Conservation (phyloP, 2,113 vertebrate species). For the Leucopternis melanops region DNA sequence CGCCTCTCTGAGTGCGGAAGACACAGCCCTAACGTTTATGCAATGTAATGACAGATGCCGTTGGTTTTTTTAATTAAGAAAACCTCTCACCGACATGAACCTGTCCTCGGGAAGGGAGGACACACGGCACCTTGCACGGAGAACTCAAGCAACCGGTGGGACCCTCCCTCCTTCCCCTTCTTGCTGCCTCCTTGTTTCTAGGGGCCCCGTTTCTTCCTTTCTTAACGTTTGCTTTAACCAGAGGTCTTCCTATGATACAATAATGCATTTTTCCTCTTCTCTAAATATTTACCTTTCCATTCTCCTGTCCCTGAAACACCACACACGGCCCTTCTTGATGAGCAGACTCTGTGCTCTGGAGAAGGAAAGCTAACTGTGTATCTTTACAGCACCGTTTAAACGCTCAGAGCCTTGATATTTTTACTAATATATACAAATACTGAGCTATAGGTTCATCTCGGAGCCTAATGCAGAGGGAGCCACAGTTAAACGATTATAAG, state of each 20-base stretch:
- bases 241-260: not conserved
- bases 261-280: not conserved
- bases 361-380: not conserved
- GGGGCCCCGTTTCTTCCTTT: not conserved
- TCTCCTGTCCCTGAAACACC: not conserved
- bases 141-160: not conserved
- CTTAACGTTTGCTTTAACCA: not conserved
- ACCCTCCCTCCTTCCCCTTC: not conserved
- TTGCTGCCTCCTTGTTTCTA: not conserved
- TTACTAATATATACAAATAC: not conserved
- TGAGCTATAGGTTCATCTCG: not conserved
- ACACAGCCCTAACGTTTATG: not conserved
- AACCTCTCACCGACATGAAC: not conserved
- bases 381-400: not conserved
- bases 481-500: not conserved
- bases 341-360: not conserved
- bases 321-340: not conserved
- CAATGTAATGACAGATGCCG: not conserved
- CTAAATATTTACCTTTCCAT: not conserved
- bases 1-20: not conserved
- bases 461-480: not conserved
- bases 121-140: fast-evolving
- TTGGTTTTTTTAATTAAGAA: not conserved
- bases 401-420: not conserved
- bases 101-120: not conserved